phyloP scores from a whole-genome alignment of 2,888 invertebrate species.

The Nasonovia ribisnigri region DNA sequence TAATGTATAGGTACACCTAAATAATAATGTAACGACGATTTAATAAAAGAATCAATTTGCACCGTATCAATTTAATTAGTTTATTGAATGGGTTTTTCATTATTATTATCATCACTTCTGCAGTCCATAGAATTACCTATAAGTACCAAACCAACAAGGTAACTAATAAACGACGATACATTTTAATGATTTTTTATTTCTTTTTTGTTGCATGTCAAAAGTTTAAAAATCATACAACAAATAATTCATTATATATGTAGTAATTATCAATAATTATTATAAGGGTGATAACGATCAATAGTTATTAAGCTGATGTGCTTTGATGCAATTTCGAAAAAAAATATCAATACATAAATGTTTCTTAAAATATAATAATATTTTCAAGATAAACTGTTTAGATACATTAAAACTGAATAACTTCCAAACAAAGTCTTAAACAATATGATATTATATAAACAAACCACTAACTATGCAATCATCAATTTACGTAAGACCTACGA shows the following conservation, averaged over 20 bases:
- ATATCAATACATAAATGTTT: neutral
- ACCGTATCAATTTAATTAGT: constrained; percentile 20
- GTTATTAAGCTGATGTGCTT: neutral
- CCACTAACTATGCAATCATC: neutral
- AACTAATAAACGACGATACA: neutral
- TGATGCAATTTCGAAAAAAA: neutral
- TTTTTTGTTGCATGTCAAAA: neutral
- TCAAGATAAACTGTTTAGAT: neutral
- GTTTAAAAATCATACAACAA: neutral
- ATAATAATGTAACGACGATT: neutral
- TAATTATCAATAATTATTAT: neutral
- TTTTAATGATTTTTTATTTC: neutral
- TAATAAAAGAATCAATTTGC: constrained; percentile 43
- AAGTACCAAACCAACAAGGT: too few species aligned
- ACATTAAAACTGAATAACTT: neutral
- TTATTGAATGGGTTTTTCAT: neutral
- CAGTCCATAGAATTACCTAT: neutral
- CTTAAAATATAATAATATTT: neutral
- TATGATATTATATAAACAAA: neutral
- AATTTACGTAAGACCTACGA: neutral
- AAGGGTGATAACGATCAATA: neutral
- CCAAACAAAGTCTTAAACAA: neutral
- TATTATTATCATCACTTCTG: neutral
- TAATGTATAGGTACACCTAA: constrained; percentile 7
- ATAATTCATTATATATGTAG: too few species aligned